Percentiles rank a stretch among this genome's conserved stretches.
Evolutionary conservation across 2,797 vertebrate species (phyloP).

Genomic region (Sparidentex hasta): DNA sequence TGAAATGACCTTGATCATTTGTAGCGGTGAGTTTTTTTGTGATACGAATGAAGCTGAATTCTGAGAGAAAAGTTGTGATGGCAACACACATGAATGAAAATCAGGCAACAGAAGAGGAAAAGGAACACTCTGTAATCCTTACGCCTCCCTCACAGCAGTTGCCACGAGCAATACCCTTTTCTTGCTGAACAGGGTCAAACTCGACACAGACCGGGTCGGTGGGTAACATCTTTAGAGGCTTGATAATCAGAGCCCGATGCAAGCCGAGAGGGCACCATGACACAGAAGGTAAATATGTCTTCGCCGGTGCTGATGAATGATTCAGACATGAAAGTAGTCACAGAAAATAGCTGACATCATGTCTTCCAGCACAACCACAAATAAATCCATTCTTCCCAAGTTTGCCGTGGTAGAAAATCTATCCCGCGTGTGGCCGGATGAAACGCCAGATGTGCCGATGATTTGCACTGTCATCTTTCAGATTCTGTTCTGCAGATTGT

Average conservation of each 20-base stretch:
- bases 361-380: slow-evolving; percentile 5
- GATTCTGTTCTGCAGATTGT: slow-evolving; percentile 20
- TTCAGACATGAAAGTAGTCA: slow-evolving; percentile 3
- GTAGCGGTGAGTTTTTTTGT: not conserved
- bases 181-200: slow-evolving; percentile 9
- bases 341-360: not conserved
- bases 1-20: slow-evolving; percentile 39
- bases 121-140: not conserved
- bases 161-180: slow-evolving; percentile 3
- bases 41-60: not conserved
- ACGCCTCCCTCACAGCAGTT: slow-evolving; percentile 24
- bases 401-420: not conserved
- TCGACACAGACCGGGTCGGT: slow-evolving; percentile 8
- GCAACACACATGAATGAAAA: not conserved
- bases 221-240: slow-evolving; percentile 25
- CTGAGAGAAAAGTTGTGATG: not conserved
- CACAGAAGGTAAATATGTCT: slow-evolving; percentile 12
- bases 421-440: not conserved
- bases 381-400: not conserved
- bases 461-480: slow-evolving; percentile 16
- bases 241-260: slow-evolving; percentile 29
- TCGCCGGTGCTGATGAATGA: slow-evolving; percentile 18
- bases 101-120: not conserved
- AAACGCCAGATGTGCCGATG: not conserved
- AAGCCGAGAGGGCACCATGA: slow-evolving; percentile 15